These are phyloP conservation scores for Ceratina calcarata DNA, from an alignment of 1,140 invertebrate species.

Conservation along the genomic window DNA sequence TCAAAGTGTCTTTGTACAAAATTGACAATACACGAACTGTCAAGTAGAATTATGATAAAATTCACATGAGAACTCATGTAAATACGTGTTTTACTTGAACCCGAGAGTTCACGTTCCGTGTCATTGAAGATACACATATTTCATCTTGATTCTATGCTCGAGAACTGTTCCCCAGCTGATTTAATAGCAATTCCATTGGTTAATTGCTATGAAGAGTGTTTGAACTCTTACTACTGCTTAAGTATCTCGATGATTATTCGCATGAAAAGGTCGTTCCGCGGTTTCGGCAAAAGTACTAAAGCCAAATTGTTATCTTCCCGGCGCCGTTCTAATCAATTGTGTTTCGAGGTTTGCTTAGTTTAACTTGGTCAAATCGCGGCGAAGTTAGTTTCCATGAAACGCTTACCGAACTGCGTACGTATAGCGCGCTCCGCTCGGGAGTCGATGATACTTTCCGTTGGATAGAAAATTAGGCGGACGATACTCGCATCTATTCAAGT, in stretches of 20 bases:
- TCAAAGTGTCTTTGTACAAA: too few relatives aligned
- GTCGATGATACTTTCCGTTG: not conserved
- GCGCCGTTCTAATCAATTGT: slow-evolving; percentile 11
- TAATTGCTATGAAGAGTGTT: not conserved
- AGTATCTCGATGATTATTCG: not conserved
- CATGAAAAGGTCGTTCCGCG: not conserved
- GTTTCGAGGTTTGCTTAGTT: slow-evolving; percentile 11
- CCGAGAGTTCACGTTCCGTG: not conserved
- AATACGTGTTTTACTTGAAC: not conserved
- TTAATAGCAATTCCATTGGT: slow-evolving; percentile 5
- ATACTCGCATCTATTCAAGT: not conserved
- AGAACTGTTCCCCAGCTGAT: not conserved
- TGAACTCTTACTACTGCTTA: too few relatives aligned
- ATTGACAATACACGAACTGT: too few relatives aligned
- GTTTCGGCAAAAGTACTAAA: too few relatives aligned
- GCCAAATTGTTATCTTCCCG: too few relatives aligned
- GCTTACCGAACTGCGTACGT: slow-evolving; percentile 2
- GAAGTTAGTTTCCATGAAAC: slow-evolving; percentile 33
- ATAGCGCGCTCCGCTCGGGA: not conserved
- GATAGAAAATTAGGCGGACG: slow-evolving; percentile 10
- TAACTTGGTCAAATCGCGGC: slow-evolving; percentile 16
- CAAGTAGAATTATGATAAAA: too few relatives aligned
- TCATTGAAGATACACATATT: not conserved
- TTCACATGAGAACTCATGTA: not conserved
- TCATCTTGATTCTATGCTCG: not conserved